Conservation (phyloP, 2,888 invertebrate genomes). For the Agrotis puta region DNA sequence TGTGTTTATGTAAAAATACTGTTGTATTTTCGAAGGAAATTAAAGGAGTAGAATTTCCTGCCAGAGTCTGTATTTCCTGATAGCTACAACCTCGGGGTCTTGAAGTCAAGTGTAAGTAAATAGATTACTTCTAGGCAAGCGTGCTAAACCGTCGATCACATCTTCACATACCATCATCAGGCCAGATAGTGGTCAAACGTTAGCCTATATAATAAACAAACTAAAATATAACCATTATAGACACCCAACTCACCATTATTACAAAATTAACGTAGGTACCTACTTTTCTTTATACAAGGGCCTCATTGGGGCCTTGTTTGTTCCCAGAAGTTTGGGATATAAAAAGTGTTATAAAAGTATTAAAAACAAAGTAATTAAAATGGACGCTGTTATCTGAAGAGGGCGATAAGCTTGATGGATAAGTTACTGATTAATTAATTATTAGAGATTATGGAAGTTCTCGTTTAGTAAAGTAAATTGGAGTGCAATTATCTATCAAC, state of each 20-base stretch:
- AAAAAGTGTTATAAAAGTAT: conserved; percentile 37
- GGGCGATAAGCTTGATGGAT: conserved; percentile 42
- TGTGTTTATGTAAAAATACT: too few species aligned
- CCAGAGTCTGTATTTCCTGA: too few species aligned
- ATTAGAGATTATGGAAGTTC: background rate
- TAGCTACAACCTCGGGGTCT: too few species aligned
- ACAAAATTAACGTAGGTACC: conserved; percentile 11
- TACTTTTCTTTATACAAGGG: conserved; percentile 26
- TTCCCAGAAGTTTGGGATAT: conserved; percentile 25
- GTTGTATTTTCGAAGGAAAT: too few species aligned
- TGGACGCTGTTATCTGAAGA: conserved; percentile 11
- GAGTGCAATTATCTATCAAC: background rate
- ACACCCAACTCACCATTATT: conserved; percentile 10
- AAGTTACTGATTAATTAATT: conserved; percentile 38
- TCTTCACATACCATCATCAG: too few species aligned
- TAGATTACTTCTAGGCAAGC: too few species aligned
- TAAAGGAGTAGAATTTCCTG: too few species aligned
- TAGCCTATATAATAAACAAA: too few species aligned
- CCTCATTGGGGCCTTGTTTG: conserved; percentile 11
- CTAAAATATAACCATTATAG: conserved; percentile 16
- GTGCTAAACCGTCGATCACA: too few species aligned
- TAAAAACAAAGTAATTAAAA: conserved; percentile 42
- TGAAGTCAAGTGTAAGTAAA: too few species aligned
- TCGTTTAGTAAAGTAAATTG: conserved; percentile 1
- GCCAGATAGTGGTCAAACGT: too few species aligned